Evolutionary conservation across 2,113 vertebrate genomes (phyloP), one percentile per base, ranked within the genome.

Genomic region (Anhinga anhinga): DNA sequence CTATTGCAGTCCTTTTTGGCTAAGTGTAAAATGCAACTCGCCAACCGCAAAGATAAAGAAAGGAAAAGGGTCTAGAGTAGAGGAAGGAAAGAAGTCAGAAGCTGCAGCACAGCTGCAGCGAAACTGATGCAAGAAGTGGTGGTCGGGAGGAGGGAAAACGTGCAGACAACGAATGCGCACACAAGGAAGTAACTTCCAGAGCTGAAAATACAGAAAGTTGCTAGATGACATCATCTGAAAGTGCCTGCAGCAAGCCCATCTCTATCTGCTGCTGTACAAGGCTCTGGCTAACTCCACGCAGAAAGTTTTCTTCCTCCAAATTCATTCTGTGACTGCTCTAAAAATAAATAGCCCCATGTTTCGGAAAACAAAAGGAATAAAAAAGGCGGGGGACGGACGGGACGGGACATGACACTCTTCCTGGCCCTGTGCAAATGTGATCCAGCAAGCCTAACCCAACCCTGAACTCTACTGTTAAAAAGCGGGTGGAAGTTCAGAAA

Each of bases 71-170:
- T 50, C 27, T 63, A 38, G 11, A 82, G 63, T 65, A 95, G 52
- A 92, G 95, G 88, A 93, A 97, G 94, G 82, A 93, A 96, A 96
- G 86, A 91, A 84, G 78, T 30, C 36, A 58, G 91, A 77, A 82
- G 72, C 38, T 52, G n/a, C 38, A 66, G 34, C 8, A 29, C 80
- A 91, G 91, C 91, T 94, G 72, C 38, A 91, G 44, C 1, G 2
- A 59, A 59, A 81, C 32, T 6, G 5, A 10, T 42, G 66, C 3
- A 91, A 45, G 72, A 82, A 50, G 12, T 61, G 32, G 49, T 40
- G 56, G 32, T 18, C 15, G 4, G 72, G 61, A 92, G 47, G 29
- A 88, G 50, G 62, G 61, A 69, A 82, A 93, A 90, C 5, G 8
- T 9, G 40, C 72, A 82, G 83, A 84, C 76, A 72, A 59, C 9